phyloP scores from a whole-genome alignment of 2,888 invertebrate species.

The Drosophila paramelanica region DNA sequence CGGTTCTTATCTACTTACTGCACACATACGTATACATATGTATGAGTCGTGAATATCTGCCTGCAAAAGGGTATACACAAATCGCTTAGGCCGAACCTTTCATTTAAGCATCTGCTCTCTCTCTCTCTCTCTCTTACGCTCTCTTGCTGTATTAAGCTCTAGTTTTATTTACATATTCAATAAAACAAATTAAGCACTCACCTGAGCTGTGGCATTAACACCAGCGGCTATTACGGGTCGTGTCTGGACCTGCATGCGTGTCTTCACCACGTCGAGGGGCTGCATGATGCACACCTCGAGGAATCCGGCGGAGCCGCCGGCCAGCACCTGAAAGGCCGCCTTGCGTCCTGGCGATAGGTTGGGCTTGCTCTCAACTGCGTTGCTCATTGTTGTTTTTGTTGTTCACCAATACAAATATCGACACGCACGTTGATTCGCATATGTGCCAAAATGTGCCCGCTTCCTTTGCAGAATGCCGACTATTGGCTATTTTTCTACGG shows the following conservation, averaged over 20 bases:
- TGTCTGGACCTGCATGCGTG: slow-evolving; percentile 92
- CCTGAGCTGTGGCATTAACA: slow-evolving; percentile 1
- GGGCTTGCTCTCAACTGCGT: neutral
- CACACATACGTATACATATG: neutral
- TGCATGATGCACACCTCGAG: slow-evolving; percentile 98
- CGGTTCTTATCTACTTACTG: slow-evolving; percentile 9
- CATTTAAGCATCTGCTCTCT: neutral
- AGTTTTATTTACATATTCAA: neutral
- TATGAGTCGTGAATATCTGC: neutral
- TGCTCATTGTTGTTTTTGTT: slow-evolving; percentile 7
- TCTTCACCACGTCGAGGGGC: slow-evolving; percentile 96
- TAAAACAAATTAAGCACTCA: no score
- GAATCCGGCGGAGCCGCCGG: slow-evolving; percentile 97
- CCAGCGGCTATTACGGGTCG: slow-evolving; percentile 14
- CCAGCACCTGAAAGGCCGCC: slow-evolving; percentile 84
- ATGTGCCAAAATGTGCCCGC: neutral
- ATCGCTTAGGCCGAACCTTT: slow-evolving; percentile 12
- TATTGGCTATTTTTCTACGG: neutral
- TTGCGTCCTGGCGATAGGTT: slow-evolving; percentile 77
- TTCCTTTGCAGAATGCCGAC: neutral
- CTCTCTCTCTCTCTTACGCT: no score
- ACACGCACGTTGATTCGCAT: neutral
- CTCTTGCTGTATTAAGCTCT: no score
- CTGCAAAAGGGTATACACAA: slow-evolving; percentile 3
- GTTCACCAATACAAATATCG: neutral